Base-by-base conservation (phyloP, 2,888 invertebrate species). In the Dynastes grantii region DNA sequence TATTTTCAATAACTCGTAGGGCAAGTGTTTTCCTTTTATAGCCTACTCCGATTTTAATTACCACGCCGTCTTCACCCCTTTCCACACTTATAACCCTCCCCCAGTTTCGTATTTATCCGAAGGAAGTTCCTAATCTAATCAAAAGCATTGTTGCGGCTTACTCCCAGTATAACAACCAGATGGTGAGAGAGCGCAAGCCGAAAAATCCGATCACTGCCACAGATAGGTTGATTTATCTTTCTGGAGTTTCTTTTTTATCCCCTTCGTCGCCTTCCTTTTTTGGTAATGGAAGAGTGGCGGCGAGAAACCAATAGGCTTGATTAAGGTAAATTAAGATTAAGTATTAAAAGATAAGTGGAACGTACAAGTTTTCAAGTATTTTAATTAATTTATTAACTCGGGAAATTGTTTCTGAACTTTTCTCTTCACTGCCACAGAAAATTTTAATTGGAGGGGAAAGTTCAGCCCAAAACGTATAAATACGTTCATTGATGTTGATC, bases 341-440 rank as follows among this genome's bases (percentile, higher is more conserved):
- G 77, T 77, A 78, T 80, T 77, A 77, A 76, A 73, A 80, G 78
- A 65, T 79, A 81, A 79, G 79, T 76, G 68, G 76, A 75, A 79
- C 70, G 77, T 71, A 80, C 68, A 79, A 76, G 63, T 80, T 75
- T 61, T 58, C 67, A 79, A 81, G 79, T 77, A 81, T 79, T 81
- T 80, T 80, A 79, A 81, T 80, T 79, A 79, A 79, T 78, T 76
- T 77, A 80, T 81, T 78, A 81, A 81, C 78, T 76, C 64, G 64
- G 49, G 58, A 76, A 70, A 76, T 80, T 67, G 67, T 76, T 76
- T 55, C 55, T 11, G 27, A 58, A 37, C 49, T 75, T 63, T 53
- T 11, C 55, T 22, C 55, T n/a, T 16, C 55, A 16, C 13, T n/a
- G 16, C 13, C 13, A 6, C 11, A 1, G 68, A 55, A 55, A 67